Percentiles rank a stretch among this genome's conserved stretches.
Conservation (phyloP, 1,140 invertebrate genomes). For the Lepidurus apus region DNA sequence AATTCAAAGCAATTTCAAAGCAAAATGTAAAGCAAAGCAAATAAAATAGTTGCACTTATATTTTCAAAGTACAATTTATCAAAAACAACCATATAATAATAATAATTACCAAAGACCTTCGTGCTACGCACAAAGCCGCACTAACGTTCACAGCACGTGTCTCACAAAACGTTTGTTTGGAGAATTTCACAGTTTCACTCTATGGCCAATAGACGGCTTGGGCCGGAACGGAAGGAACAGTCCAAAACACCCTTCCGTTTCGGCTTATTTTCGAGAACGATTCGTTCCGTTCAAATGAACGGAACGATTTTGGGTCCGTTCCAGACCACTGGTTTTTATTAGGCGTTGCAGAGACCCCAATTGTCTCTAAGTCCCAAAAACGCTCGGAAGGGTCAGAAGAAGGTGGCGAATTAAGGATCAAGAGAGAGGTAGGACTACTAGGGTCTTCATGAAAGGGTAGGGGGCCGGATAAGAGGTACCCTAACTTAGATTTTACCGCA, state of each 20-base stretch:
- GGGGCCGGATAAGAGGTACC: constrained; percentile 25
- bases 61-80: too few relatives aligned
- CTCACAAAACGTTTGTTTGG: too few relatives aligned
- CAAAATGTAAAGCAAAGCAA: too few relatives aligned
- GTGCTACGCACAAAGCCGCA: not conserved
- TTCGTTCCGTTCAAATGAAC: not conserved
- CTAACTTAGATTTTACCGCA: constrained; percentile 1
- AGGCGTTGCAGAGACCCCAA: not conserved
- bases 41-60: too few relatives aligned
- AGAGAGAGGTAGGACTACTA: not conserved
- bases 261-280: too few relatives aligned
- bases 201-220: not conserved
- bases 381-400: not conserved
- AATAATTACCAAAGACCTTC: not conserved
- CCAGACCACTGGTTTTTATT: not conserved
- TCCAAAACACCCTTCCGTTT: not conserved
- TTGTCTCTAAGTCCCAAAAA: not conserved
- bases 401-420: not conserved
- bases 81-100: not conserved
- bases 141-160: too few relatives aligned
- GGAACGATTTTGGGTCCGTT: too few relatives aligned
- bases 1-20: too few relatives aligned
- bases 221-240: not conserved
- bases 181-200: too few relatives aligned
- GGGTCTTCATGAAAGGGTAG: not conserved